phyloP scores from a whole-genome alignment of 2,113 vertebrate genomes.

The Peromyscus polionotus region DNA sequence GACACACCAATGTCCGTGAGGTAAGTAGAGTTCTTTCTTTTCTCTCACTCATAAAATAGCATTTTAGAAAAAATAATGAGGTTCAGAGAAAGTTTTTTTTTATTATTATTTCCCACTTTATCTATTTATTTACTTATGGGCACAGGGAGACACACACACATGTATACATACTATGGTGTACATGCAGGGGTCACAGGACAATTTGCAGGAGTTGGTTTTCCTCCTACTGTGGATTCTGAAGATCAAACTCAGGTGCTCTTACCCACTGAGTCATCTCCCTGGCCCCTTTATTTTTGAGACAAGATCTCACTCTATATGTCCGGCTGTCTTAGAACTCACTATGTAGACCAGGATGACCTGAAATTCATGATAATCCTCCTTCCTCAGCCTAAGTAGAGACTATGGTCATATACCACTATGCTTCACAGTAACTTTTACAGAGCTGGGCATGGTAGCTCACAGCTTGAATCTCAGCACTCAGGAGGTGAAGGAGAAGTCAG shows the following conservation, averaged over 20 bases:
- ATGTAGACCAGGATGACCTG: too few relatives aligned
- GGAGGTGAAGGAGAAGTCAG: background rate
- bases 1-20: background rate
- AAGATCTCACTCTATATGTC: background rate
- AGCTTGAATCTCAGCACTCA: too few relatives aligned
- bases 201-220: background rate
- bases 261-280: background rate
- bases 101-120: background rate
- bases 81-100: background rate
- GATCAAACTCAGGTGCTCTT: background rate
- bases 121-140: background rate
- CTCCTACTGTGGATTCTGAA: background rate
- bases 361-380: background rate
- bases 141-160: background rate
- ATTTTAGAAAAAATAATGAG: background rate
- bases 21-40: background rate
- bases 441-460: too few relatives aligned
- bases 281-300: background rate
- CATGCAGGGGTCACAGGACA: background rate
- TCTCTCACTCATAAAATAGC: background rate
- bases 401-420: background rate
- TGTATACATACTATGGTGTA: too few relatives aligned
- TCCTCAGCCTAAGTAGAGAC: background rate
- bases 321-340: background rate
- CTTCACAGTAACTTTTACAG: too few relatives aligned